These are phyloP conservation scores for Netelia inedita DNA, from an alignment of 2,888 invertebrate species.

Conservation along the genomic window DNA sequence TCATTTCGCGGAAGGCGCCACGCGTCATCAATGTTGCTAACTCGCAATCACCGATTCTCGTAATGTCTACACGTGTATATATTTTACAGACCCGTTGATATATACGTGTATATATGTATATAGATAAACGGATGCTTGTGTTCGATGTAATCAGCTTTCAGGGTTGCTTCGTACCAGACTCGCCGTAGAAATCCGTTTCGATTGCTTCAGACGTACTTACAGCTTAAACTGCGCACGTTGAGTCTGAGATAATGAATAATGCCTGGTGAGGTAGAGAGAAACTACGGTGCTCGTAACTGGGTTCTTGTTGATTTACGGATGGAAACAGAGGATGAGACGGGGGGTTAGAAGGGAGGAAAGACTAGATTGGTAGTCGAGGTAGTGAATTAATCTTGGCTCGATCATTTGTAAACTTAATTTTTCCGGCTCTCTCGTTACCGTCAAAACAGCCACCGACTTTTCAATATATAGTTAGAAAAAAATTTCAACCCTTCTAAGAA, in stretches of 20 bases:
- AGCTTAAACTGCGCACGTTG: neutral
- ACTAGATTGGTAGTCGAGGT: neutral
- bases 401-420: constrained; percentile 10
- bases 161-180: neutral
- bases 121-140: neutral
- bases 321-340: neutral
- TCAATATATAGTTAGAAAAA: no score
- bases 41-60: neutral
- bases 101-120: neutral
- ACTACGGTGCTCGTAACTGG: neutral
- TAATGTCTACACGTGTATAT: neutral
- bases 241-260: constrained; percentile 32
- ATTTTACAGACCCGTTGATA: neutral
- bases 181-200: constrained; percentile 19
- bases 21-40: neutral
- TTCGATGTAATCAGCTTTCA: constrained; percentile 27
- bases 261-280: neutral
- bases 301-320: constrained; percentile 17
- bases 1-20: constrained; percentile 10
- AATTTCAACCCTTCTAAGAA: no score
- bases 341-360: neutral
- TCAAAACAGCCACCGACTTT: no score
- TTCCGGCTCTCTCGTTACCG: neutral
- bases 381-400: constrained; percentile 11
- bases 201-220: constrained; percentile 33